Conservation (phyloP, 2,113 vertebrate genomes). For the Galemys pyrenaicus region DNA sequence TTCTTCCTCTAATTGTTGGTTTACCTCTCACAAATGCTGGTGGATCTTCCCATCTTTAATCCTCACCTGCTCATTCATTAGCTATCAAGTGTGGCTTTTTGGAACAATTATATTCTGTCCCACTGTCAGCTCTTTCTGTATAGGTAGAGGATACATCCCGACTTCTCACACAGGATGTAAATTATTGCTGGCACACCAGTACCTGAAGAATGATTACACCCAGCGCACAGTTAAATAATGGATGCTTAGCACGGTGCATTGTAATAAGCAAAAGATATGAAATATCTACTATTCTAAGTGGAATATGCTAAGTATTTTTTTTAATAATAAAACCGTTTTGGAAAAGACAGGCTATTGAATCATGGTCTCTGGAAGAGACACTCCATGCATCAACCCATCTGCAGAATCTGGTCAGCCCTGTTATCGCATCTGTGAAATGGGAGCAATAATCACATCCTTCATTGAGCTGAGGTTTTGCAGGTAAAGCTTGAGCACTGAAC, state of each 20-base stretch:
- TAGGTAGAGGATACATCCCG: constrained; percentile 47
- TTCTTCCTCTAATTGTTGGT: constrained; percentile 68
- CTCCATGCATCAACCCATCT: neutral
- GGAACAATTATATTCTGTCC: constrained; percentile 64
- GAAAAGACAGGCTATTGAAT: constrained; percentile 62
- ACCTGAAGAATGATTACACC: constrained; percentile 74
- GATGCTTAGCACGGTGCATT: constrained; percentile 54
- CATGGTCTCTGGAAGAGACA: neutral
- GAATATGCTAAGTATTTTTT: constrained; percentile 60
- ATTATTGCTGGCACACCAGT: constrained; percentile 59
- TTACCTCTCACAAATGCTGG: neutral
- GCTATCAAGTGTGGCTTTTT: constrained; percentile 65
- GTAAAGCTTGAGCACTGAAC: neutral
- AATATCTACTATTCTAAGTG: constrained; percentile 67
- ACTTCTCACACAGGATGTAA: constrained; percentile 46
- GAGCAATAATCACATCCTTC: neutral
- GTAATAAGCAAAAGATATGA: constrained; percentile 66
- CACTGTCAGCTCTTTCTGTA: neutral
- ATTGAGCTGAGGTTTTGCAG: neutral
- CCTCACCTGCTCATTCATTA: constrained; percentile 66
- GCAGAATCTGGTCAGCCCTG: neutral
- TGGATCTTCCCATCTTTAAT: constrained; percentile 18
- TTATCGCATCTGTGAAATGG: constrained; percentile 53
- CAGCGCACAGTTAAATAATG: constrained; percentile 61
- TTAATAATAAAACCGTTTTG: constrained; percentile 34